Percentiles rank a stretch among this genome's conserved stretches.
Conservation (phyloP, 2,888 invertebrate genomes). For the Punctoribates punctum region DNA sequence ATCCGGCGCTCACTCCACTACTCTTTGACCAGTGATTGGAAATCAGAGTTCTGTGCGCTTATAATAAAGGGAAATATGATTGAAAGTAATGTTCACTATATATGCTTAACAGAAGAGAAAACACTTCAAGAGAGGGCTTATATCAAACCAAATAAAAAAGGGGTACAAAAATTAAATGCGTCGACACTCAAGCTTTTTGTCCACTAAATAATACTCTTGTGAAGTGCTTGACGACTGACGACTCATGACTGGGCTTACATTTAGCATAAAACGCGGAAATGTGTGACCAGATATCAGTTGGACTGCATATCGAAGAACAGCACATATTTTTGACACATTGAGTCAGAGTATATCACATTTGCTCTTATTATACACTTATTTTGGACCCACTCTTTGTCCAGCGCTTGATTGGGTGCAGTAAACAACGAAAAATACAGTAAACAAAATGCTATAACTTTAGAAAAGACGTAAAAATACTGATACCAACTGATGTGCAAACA, state of each 20-base stretch:
- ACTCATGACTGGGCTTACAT: background rate
- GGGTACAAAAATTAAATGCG: background rate
- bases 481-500: background rate
- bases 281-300: conserved; percentile 5
- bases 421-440: background rate
- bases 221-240: conserved; percentile 14
- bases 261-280: background rate
- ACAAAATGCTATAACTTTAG: background rate
- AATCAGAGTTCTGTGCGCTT: background rate
- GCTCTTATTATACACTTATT: background rate
- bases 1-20: background rate
- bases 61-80: background rate
- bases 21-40: background rate
- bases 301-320: background rate
- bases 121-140: background rate
- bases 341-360: background rate
- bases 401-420: conserved; percentile 3
- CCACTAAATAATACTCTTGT: background rate
- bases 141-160: background rate
- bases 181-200: background rate
- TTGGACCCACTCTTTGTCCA: background rate
- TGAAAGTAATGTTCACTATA: background rate
- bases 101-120: background rate
- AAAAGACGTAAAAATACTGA: background rate
- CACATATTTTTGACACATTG: conserved; percentile 12